Evolutionary conservation across 2,797 vertebrate species (phyloP).

Genomic region (Neopelma chrysocephalum): DNA sequence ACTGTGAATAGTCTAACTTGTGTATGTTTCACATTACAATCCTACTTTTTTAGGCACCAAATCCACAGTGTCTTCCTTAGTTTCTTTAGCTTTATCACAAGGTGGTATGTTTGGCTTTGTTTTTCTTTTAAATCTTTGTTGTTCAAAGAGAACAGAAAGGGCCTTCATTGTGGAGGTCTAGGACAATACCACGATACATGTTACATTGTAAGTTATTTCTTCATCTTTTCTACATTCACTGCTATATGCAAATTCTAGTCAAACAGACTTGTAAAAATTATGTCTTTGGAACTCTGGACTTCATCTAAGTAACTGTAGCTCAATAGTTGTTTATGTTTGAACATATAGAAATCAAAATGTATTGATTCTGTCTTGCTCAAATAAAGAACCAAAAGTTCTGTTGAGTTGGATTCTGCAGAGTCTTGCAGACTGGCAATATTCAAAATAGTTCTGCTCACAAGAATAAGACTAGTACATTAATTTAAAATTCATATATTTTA

Average conservation of each 20-base stretch:
- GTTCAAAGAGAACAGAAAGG: neutral
- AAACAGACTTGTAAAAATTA: neutral
- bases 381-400: neutral
- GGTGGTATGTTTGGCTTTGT: neutral
- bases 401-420: neutral
- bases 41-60: neutral
- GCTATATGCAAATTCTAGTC: neutral
- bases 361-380: neutral
- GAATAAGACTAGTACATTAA: slow-evolving; percentile 42
- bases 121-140: neutral
- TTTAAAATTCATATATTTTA: slow-evolving; percentile 63
- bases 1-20: neutral
- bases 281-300: neutral
- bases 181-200: neutral
- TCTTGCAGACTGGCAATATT: neutral
- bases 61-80: neutral
- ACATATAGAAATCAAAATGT: neutral
- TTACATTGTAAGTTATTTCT: neutral
- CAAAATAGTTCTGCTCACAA: neutral
- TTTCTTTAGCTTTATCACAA: neutral
- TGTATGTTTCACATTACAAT: neutral
- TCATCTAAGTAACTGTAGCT: neutral
- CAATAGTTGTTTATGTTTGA: neutral
- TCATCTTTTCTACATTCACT: neutral
- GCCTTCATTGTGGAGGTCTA: neutral